A percentile compares a stretch with the other conserved stretches of the same genome.
Conservation (phyloP, 2,888 invertebrate genomes). For the Ischnus inquisitorius region DNA sequence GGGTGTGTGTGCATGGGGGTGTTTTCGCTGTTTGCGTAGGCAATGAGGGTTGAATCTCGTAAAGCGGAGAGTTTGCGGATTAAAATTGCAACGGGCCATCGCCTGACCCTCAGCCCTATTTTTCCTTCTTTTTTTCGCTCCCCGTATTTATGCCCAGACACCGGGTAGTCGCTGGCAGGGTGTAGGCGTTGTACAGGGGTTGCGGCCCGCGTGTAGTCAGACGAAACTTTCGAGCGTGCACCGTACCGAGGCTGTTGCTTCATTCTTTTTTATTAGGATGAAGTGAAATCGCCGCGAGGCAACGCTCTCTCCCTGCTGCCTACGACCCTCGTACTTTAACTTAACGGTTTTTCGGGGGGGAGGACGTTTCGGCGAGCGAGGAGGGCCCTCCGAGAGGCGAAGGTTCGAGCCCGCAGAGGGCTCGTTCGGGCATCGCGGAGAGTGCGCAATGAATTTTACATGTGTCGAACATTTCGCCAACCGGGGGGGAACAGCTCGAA, state of each 20-base stretch:
- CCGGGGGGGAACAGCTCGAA: background rate
- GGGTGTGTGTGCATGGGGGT: background rate
- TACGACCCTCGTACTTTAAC: constrained; percentile 35
- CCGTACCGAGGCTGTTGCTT: constrained; percentile 11
- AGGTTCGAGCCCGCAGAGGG: constrained; percentile 27
- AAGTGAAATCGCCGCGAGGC: constrained; percentile 49
- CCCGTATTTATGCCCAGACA: constrained; percentile 25
- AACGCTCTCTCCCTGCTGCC: constrained; percentile 6
- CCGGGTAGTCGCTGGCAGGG: background rate
- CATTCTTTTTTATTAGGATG: constrained; percentile 51
- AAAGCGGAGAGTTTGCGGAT: constrained; percentile 48
- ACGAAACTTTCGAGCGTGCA: constrained; percentile 49
- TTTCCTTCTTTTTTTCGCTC: constrained; percentile 12
- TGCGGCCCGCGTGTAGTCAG: constrained; percentile 34
- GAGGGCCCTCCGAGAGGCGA: constrained; percentile 8
- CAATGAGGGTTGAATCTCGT: constrained; percentile 29
- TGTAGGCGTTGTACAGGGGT: background rate
- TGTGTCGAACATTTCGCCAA: constrained; percentile 18
- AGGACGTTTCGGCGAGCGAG: too few relatives aligned
- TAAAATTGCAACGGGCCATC: constrained; percentile 60
- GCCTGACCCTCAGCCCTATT: constrained; percentile 29
- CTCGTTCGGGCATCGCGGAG: constrained; percentile 11
- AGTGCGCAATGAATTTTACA: constrained; percentile 48
- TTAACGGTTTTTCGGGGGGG: constrained; percentile 27
- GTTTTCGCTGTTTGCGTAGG: constrained; percentile 33